Evolutionary conservation across 2,797 vertebrate genomes (phyloP), one percentile per base, ranked within the genome.

Genomic region (Tympanoctomys barrerae): DNA sequence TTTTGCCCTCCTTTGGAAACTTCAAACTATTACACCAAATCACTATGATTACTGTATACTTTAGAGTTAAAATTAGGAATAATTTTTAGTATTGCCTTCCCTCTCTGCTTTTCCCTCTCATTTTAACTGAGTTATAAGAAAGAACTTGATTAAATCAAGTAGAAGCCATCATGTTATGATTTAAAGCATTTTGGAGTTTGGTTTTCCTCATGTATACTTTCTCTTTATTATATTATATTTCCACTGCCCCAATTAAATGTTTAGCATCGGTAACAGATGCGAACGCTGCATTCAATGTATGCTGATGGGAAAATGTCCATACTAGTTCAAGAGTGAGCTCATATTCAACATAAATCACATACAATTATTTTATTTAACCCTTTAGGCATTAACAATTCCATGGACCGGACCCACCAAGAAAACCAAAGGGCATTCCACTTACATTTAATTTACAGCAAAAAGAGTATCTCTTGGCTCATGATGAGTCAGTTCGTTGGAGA

Each of bases 221-320:
- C 85, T 94, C 85, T 96, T 97, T 95, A 98, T 97, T 97, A 97
- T 96, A 97, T 98, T 97, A 97, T 94, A 96, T 97, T 98, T 97
- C 96, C 93, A 96, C 93, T 96, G 88, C 91, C 80, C 79, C 91
- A 97, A 87, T 95, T 97, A 97, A 94, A 97, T 90, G 94, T 78
- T 96, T 87, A 95, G 94, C 97, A 93, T 97, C 61, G 46, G 54
- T 92, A 96, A 96, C 95, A 97, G 95, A 97, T 96, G 93, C 86
- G 59, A 79, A 73, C 22, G n/a, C 78, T 89, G 73, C 14, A 1
- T 82, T 94, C 93, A 91, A 95, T 31, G 78, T 70, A 71, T 64
- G 57, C 49, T 88, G 95, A 96, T 94, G 97, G 93, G 89, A 93
- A 95, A 92, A 93, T 81, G 61, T 84, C 96, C 89, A 79, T 96